Evolutionary conservation across 2,888 invertebrate genomes (phyloP).

Genomic region (Polydrusus cervinus): DNA sequence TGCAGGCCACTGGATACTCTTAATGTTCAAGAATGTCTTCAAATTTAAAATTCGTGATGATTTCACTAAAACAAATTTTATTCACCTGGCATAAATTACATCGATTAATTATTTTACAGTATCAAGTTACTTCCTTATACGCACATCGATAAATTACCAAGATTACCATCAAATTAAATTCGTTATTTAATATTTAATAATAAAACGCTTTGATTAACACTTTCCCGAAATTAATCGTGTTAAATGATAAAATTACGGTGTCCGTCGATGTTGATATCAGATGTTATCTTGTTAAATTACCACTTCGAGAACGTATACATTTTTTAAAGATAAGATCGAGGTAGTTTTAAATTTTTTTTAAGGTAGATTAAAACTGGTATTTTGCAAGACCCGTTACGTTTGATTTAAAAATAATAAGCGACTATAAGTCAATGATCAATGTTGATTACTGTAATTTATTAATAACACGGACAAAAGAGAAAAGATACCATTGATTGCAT

Average conservation of each 20-base stretch:
- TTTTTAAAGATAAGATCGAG: slow-evolving; percentile 11
- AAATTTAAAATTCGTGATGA: no score
- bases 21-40: no score
- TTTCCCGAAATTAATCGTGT: slow-evolving; percentile 27
- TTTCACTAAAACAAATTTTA: neutral
- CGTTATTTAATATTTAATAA: neutral
- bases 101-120: neutral
- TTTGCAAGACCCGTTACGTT: slow-evolving; percentile 16
- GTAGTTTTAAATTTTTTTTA: neutral
- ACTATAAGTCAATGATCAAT: neutral
- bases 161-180: slow-evolving; percentile 5
- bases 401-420: slow-evolving; percentile 7
- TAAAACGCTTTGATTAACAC: neutral
- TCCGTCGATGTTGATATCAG: slow-evolving; percentile 7
- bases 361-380: neutral
- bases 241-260: slow-evolving; percentile 21
- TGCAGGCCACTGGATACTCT: no score
- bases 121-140: neutral
- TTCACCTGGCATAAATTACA: neutral
- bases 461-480: neutral
- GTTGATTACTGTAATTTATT: neutral
- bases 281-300: slow-evolving; percentile 5
- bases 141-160: neutral
- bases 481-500: neutral
- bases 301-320: neutral